phyloP scores from a whole-genome alignment of 2,113 vertebrate species.

The Megaceryle maxima region DNA sequence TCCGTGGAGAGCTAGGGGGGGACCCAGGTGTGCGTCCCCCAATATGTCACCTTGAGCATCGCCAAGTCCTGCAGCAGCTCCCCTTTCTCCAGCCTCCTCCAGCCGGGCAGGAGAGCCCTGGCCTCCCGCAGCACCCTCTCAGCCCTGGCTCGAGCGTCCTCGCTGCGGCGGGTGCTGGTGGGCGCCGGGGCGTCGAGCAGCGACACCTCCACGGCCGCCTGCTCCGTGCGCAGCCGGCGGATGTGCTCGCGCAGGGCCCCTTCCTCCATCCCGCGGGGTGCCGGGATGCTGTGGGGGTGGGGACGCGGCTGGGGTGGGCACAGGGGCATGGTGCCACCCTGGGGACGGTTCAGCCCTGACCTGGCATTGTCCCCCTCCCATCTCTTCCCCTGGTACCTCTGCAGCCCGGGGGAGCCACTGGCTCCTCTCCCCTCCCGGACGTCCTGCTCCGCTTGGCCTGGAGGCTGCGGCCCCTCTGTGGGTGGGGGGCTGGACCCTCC shows the following conservation, averaged over 20 bases:
- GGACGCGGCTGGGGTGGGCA: background rate
- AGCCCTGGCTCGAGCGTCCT: background rate
- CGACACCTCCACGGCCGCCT: slow-evolving; percentile 76
- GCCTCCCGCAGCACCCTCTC: slow-evolving; percentile 33
- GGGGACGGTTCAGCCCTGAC: background rate
- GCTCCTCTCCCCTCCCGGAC: background rate
- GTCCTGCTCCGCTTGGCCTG: background rate
- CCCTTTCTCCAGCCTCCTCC: slow-evolving; percentile 73
- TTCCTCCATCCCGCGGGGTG: slow-evolving; percentile 50
- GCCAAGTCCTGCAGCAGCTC: slow-evolving; percentile 80
- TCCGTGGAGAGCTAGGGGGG: rapidly evolving
- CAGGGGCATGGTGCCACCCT: rapidly evolving
- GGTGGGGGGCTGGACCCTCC: background rate
- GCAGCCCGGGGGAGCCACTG: background rate
- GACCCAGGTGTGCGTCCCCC: rapidly evolving
- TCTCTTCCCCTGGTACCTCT: background rate
- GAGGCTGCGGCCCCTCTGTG: background rate
- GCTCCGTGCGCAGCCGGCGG: slow-evolving; percentile 69
- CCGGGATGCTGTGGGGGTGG: background rate
- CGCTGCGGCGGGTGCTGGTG: background rate
- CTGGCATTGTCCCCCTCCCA: rapidly evolving
- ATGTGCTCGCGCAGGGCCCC: slow-evolving; percentile 72
- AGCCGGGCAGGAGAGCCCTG: slow-evolving; percentile 51
- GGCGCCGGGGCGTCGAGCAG: background rate
- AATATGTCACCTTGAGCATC: slow-evolving; percentile 76